Evolutionary conservation across 2,888 invertebrate species (phyloP).

Genomic region (Fabriciana adippe): DNA sequence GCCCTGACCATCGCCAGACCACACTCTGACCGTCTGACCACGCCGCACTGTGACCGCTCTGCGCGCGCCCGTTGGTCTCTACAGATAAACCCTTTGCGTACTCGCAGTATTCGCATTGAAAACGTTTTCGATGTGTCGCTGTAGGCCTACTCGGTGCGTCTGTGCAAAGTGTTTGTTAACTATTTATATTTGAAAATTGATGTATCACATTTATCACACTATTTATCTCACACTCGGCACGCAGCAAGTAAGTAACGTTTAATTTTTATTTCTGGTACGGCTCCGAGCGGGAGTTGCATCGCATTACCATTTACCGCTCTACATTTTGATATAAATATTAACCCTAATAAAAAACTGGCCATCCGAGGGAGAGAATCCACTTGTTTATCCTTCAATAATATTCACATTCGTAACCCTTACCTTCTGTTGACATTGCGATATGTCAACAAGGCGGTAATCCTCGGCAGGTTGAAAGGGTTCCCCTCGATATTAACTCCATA

Average conservation of each 20-base stretch:
- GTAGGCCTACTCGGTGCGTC: slow-evolving; percentile 35
- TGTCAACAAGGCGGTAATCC: slow-evolving; percentile 45
- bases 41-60: slow-evolving; percentile 34
- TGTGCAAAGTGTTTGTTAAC: slow-evolving; percentile 40
- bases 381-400: slow-evolving; percentile 28
- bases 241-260: slow-evolving; percentile 38
- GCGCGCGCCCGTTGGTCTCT: slow-evolving; percentile 27
- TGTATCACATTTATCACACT: slow-evolving; percentile 29
- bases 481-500: slow-evolving; percentile 64
- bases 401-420: slow-evolving; percentile 26
- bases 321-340: slow-evolving; percentile 6
- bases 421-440: slow-evolving; percentile 40
- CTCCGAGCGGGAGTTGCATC: neutral
- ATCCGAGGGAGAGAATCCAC: neutral
- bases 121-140: slow-evolving; percentile 24
- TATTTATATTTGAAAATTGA: slow-evolving; percentile 19
- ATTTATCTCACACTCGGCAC: slow-evolving; percentile 22
- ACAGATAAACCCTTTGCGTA: slow-evolving; percentile 37
- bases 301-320: neutral
- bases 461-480: slow-evolving; percentile 42
- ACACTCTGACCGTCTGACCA: slow-evolving; percentile 26
- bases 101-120: slow-evolving; percentile 28
- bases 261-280: slow-evolving; percentile 8
- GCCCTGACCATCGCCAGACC: slow-evolving; percentile 22
- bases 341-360: neutral